These are phyloP conservation scores for Trichacis sp. DNA, from an alignment of 2,888 invertebrate genomes.

Conservation along the genomic window DNA sequence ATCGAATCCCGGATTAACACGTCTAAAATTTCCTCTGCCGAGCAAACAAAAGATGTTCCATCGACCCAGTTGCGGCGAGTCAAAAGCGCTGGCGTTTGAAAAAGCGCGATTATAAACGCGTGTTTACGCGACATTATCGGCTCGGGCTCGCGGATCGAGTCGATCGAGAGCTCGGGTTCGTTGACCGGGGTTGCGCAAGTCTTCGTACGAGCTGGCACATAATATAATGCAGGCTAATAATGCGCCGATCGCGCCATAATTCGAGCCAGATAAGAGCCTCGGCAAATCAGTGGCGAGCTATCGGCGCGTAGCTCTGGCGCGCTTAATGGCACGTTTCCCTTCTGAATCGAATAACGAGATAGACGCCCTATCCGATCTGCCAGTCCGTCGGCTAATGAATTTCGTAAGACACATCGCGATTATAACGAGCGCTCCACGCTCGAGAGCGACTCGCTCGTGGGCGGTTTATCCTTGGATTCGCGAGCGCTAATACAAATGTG, in stretches of 20 bases:
- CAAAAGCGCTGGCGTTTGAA: background rate
- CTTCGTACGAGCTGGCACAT: constrained; percentile 32
- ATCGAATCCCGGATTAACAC: too few species aligned
- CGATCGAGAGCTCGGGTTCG: constrained; percentile 37
- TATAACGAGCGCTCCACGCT: constrained; percentile 45
- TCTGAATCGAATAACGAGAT: constrained; percentile 45
- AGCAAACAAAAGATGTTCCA: constrained; percentile 2
- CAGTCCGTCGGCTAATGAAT: constrained; percentile 49
- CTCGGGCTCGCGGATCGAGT: background rate
- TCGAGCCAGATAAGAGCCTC: constrained; percentile 41
- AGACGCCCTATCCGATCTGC: constrained; percentile 35
- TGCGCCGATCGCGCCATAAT: constrained; percentile 38
- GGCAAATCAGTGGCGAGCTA: constrained; percentile 32
- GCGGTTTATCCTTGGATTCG: constrained; percentile 59
- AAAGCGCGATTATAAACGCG: background rate
- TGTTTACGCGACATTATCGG: constrained; percentile 5
- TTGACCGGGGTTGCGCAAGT: constrained; percentile 42
- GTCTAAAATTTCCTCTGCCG: too few species aligned
- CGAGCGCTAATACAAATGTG: constrained; percentile 44
- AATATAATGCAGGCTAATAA: constrained; percentile 36
- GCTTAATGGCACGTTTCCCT: constrained; percentile 44
- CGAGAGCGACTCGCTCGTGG: constrained; percentile 50
- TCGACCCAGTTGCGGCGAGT: background rate
- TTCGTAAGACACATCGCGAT: constrained; percentile 53
- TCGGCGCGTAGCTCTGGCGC: constrained; percentile 16